Conservation (phyloP, 92 coral and sea anemone species). For the Scolanthus callimorphus region DNA sequence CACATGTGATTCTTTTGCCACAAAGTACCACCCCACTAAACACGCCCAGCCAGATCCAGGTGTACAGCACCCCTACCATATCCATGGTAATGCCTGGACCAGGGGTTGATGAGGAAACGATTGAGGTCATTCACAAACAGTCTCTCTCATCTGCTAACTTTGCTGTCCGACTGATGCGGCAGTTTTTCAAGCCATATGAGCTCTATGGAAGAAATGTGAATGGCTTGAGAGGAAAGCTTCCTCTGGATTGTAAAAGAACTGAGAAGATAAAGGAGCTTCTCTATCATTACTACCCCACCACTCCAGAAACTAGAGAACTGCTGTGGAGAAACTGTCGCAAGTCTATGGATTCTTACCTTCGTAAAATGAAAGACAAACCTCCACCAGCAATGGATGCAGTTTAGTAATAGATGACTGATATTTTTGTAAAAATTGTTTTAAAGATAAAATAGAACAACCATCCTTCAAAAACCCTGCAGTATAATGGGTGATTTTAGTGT, state of each 20-base stretch:
- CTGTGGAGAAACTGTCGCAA: background rate
- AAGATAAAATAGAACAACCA: too few species aligned
- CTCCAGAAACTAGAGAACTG: background rate
- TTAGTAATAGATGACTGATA: too few species aligned
- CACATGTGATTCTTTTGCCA: too few species aligned
- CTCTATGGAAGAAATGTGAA: background rate
- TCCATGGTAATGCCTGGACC: too few species aligned
- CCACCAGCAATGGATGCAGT: background rate
- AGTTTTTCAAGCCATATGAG: background rate
- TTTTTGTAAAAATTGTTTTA: too few species aligned
- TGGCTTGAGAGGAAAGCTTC: background rate
- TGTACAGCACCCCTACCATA: background rate
- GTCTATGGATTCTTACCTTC: background rate
- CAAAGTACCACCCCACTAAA: background rate
- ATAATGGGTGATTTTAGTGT: too few species aligned
- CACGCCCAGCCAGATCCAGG: background rate
- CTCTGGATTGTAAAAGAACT: background rate
- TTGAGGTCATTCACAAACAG: background rate
- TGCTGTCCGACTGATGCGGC: background rate
- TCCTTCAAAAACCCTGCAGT: too few species aligned
- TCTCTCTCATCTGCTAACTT: background rate
- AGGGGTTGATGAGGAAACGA: background rate
- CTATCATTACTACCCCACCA: background rate
- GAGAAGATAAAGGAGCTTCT: background rate
- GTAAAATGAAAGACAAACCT: background rate